A percentile compares a stretch with the other conserved stretches of the same genome.
phyloP scores from a whole-genome alignment of 2,888 invertebrate genomes.

The Diaperis boleti region DNA sequence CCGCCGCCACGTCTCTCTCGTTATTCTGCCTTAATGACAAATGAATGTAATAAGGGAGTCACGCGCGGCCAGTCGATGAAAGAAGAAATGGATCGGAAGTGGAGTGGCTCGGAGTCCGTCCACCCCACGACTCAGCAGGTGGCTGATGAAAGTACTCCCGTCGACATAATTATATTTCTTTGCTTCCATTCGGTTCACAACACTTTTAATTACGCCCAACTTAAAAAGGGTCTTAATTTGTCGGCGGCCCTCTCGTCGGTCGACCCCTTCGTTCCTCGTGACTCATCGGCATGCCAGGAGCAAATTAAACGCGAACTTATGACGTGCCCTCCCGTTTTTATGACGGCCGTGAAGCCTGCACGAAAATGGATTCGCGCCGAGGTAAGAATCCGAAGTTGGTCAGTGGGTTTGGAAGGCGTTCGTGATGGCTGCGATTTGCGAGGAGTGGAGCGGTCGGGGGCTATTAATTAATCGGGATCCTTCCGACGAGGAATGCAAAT shows the following conservation, averaged over 20 bases:
- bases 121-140: conserved; percentile 56
- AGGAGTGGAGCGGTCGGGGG: conserved; percentile 15
- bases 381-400: conserved; percentile 22
- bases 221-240: conserved; percentile 57
- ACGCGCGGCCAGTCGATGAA: conserved; percentile 41
- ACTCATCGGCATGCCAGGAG: conserved; percentile 29
- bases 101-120: conserved; percentile 35
- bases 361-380: conserved; percentile 21
- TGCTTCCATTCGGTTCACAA: conserved; percentile 57
- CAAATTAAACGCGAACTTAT: conserved; percentile 29
- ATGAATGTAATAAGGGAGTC: conserved; percentile 38
- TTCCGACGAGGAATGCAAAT: background rate
- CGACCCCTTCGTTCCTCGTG: conserved; percentile 31
- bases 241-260: conserved; percentile 26
- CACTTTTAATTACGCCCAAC: conserved; percentile 61
- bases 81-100: conserved; percentile 43
- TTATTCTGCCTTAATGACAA: conserved; percentile 38
- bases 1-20: conserved; percentile 21
- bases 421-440: conserved; percentile 15
- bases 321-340: conserved; percentile 20
- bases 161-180: conserved; percentile 63
- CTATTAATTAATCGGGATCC: conserved; percentile 32
- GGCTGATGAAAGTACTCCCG: conserved; percentile 61
- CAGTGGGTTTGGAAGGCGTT: conserved; percentile 20
- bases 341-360: conserved; percentile 16